phyloP scores from a whole-genome alignment of 2,888 invertebrate species.

The Colletes collaris region DNA sequence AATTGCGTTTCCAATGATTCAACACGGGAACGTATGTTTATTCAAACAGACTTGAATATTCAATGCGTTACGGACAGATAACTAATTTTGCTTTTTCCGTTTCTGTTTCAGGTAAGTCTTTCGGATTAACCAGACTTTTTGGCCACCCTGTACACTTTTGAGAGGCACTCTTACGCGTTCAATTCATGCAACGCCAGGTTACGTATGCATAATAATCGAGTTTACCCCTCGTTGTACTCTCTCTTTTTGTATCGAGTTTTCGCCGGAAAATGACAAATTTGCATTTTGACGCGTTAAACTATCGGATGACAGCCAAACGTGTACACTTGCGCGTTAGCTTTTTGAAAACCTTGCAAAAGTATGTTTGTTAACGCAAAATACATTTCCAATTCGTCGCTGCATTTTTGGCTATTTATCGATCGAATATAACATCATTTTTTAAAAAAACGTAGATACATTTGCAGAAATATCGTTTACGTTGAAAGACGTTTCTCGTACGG shows the following conservation, averaged over 20 bases:
- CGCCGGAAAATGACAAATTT: constrained; percentile 25
- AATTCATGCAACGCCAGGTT: constrained; percentile 54
- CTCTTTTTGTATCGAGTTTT: constrained; percentile 5
- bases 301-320: constrained; percentile 23
- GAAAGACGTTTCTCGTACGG: too few relatives aligned
- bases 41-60: too few relatives aligned
- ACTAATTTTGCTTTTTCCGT: constrained; percentile 1
- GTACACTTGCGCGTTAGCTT: constrained; percentile 16
- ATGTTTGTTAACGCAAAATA: too few relatives aligned
- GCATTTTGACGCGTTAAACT: constrained; percentile 30
- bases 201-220: constrained; percentile 57
- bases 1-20: too few relatives aligned
- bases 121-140: constrained; percentile 33
- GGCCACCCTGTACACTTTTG: constrained; percentile 34
- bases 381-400: too few relatives aligned
- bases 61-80: background rate
- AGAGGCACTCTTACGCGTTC: constrained; percentile 46
- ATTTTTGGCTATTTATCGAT: too few relatives aligned
- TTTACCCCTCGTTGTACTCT: constrained; percentile 18
- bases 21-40: too few relatives aligned
- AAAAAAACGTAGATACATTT: too few relatives aligned
- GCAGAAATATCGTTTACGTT: too few relatives aligned
- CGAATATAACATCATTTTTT: too few relatives aligned
- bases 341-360: constrained; percentile 2
- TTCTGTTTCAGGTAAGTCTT: constrained; percentile 74